Evolutionary conservation across 2,888 invertebrate species (phyloP).

Genomic region (Lottia scabra): DNA sequence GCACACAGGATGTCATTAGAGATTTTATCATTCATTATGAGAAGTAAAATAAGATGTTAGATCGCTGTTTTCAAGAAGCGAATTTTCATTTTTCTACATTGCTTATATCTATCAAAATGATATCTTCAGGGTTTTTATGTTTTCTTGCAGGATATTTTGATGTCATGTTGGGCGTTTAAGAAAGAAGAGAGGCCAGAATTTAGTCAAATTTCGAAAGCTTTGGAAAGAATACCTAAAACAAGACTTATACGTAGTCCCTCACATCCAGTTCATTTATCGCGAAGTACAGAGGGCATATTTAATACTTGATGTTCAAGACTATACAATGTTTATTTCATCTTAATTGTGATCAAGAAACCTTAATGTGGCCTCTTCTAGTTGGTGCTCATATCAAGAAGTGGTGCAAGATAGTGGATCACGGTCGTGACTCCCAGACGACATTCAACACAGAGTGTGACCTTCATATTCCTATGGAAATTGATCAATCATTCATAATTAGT

Average conservation of each 20-base stretch:
- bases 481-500: too few relatives aligned
- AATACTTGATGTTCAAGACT: conserved; percentile 18
- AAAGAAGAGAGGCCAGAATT: conserved; percentile 91
- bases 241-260: conserved; percentile 97
- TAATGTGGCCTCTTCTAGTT: neutral
- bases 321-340: neutral
- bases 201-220: conserved; percentile 80
- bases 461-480: too few relatives aligned
- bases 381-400: neutral
- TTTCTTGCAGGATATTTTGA: conserved; percentile 85
- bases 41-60: neutral
- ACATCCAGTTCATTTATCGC: conserved; percentile 95
- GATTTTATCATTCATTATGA: too few relatives aligned
- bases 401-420: too few relatives aligned
- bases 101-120: neutral
- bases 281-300: conserved; percentile 81
- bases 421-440: too few relatives aligned
- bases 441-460: too few relatives aligned
- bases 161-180: conserved; percentile 93
- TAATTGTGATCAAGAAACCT: neutral
- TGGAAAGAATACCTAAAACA: conserved; percentile 90
- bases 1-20: too few relatives aligned
- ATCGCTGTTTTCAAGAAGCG: neutral
- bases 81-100: too few relatives aligned
- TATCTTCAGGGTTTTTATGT: conserved; percentile 13